A percentile compares a stretch with the other conserved stretches of the same genome.
phyloP scores from a whole-genome alignment of 2,888 invertebrate genomes.

The Brachypterus glaber region DNA sequence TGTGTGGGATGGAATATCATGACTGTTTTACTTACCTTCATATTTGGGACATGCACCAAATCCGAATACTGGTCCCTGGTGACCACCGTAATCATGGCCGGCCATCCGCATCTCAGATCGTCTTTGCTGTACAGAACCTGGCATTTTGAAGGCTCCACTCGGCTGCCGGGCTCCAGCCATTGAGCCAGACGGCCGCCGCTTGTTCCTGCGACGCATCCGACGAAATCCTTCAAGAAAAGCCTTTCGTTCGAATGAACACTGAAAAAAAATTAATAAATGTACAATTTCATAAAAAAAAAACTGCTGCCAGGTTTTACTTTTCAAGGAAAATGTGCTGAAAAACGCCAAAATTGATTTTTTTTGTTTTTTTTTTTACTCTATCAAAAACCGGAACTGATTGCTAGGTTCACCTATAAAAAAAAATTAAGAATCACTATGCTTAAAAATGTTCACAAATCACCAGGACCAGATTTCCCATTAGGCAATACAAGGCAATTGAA shows the following conservation, averaged over 20 bases:
- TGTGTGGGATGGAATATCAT: too few relatives aligned
- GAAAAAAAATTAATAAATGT: constrained; percentile 31
- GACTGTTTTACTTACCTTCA: constrained; percentile 78
- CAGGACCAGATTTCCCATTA: too few relatives aligned
- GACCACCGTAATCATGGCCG: constrained; percentile 68
- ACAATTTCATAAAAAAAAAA: constrained; percentile 3
- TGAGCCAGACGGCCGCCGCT: constrained; percentile 86
- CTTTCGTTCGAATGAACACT: constrained; percentile 84
- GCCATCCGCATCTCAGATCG: constrained; percentile 70
- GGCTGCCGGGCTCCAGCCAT: constrained; percentile 90
- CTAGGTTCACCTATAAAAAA: too few relatives aligned
- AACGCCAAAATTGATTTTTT: too few relatives aligned
- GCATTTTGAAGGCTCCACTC: constrained; percentile 81
- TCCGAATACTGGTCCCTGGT: constrained; percentile 86
- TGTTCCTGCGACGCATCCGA: constrained; percentile 70
- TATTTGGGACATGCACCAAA: constrained; percentile 70
- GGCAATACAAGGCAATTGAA: too few relatives aligned
- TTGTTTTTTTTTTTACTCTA: constrained; percentile 8
- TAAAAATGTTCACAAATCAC: too few relatives aligned
- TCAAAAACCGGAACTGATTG: background rate
- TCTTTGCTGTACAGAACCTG: constrained; percentile 69
- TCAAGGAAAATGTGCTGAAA: constrained; percentile 5
- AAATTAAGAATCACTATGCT: too few relatives aligned
- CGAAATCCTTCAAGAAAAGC: constrained; percentile 86
- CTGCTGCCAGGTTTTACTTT: background rate